Evolutionary conservation across 2,797 vertebrate species (phyloP), one percentile per base, ranked within the genome.

Genomic region (Hemitrygon akajei): DNA sequence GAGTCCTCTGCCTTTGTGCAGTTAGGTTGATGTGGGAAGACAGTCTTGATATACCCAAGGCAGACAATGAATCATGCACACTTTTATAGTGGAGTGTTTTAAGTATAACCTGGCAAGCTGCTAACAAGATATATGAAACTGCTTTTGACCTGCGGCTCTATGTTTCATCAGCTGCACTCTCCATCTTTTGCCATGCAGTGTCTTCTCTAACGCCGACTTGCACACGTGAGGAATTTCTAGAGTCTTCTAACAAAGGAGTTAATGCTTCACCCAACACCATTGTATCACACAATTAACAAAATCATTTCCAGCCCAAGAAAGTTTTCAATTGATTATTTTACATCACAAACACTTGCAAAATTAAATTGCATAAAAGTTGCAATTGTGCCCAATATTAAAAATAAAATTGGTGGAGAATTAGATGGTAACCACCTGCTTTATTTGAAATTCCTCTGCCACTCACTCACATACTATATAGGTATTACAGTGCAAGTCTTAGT

Each of bases 1-100:
- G 60, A 2, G n/a, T 89, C 37, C 86, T 37, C 18, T 89, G n/a
- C n/a, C 20, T 69, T 69, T n/a, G 10, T 37, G 86, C n/a, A 89
- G 30, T 69, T n/a, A 37, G 63, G 86, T 37, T 87, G 84, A 87
- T 34, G 63, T 89, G 86, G n/a, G 30, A 34, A 89, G 86, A 89
- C 86, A 37, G n/a, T 25, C 14, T 89, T 34, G 60, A 69, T 37
- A 69, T 89, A 37, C 60, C 66, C 86, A 69, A 69, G 60, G 18
- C 18, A 66, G 63, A 89, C 69, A 89, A 89, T 89, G 63, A 69
- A 89, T 69, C 86, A 89, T 37, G 20, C 69, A 37, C 9, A 34
- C 63, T 9, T 37, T n/a, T 9, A 0, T 25, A 34, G 60, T 69
- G 18, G 69, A 63, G n/a, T 89, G 60, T 89, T 69, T n/a, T 89